phyloP scores from a whole-genome alignment of 2,113 vertebrate species.

The Neogobius melanostomus region DNA sequence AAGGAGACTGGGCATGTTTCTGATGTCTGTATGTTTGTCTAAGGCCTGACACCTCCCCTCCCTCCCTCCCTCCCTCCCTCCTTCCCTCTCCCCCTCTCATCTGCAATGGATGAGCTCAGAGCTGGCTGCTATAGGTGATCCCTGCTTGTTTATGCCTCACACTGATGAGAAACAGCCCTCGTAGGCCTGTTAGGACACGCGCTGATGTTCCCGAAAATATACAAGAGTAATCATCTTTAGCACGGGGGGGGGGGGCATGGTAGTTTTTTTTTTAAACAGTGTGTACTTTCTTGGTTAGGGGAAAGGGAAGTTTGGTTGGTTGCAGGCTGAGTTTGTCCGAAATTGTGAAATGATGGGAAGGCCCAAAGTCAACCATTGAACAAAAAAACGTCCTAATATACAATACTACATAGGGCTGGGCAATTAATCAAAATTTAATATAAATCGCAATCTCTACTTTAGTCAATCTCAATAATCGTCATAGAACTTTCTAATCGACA shows the following conservation, averaged over 20 bases:
- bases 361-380: too few relatives aligned
- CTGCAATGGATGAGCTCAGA: conserved; percentile 67
- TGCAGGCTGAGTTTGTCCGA: too few relatives aligned
- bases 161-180: conserved; percentile 61
- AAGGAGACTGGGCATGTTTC: conserved; percentile 79
- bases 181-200: conserved; percentile 73
- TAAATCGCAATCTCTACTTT: too few relatives aligned
- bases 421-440: too few relatives aligned
- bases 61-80: conserved; percentile 56
- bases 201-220: conserved; percentile 64
- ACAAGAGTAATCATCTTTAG: conserved; percentile 48
- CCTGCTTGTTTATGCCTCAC: conserved; percentile 58
- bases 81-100: conserved; percentile 40
- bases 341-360: too few relatives aligned
- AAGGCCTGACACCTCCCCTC: conserved; percentile 61
- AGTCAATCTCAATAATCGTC: too few relatives aligned
- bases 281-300: too few relatives aligned
- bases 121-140: conserved; percentile 23
- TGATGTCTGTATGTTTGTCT: conserved; percentile 67
- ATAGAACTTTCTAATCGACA: too few relatives aligned
- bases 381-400: too few relatives aligned
- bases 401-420: too few relatives aligned
- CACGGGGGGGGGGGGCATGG: neutral
- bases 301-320: too few relatives aligned
- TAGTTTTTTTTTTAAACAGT: too few relatives aligned